These are phyloP conservation scores for Linnaemya tessellans DNA, from an alignment of 2,888 invertebrate species.

Conservation along the genomic window DNA sequence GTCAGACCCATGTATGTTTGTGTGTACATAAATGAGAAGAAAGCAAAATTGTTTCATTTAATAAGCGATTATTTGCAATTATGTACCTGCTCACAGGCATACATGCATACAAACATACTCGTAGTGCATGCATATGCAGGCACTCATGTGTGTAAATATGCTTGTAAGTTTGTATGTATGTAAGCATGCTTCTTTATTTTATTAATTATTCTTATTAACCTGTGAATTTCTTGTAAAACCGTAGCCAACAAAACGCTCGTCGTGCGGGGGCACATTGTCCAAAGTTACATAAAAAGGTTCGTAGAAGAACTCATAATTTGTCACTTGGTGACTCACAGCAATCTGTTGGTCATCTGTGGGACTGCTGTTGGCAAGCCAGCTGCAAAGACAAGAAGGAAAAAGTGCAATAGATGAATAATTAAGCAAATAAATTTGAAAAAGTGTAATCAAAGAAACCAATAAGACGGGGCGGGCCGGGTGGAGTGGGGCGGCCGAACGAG, in stretches of 20 bases:
- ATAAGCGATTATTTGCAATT: background rate
- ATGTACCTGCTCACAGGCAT: background rate
- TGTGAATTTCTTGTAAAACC: conserved; percentile 96
- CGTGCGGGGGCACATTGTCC: conserved; percentile 92
- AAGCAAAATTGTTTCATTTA: conserved; percentile 29
- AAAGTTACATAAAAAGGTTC: conserved; percentile 95
- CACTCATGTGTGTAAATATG: background rate
- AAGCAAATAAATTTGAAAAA: conserved; percentile 15
- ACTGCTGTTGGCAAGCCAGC: conserved; percentile 76
- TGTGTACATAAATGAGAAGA: conserved; percentile 8
- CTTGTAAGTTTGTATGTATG: background rate
- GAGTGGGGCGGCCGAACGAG: too few species aligned
- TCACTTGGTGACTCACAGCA: conserved; percentile 92
- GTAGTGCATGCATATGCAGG: background rate
- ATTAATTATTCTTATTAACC: conserved; percentile 84
- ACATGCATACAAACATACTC: background rate
- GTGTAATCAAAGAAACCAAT: conserved; percentile 23
- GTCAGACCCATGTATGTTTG: too few species aligned
- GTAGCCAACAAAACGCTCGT: conserved; percentile 95
- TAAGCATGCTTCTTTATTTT: background rate
- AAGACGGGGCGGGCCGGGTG: background rate
- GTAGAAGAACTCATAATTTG: conserved; percentile 92
- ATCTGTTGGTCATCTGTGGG: conserved; percentile 80
- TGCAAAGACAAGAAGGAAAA: conserved; percentile 59
- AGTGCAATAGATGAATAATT: conserved; percentile 10